Evolutionary conservation across 2,797 vertebrate genomes (phyloP).

Genomic region (Characodon lateralis): DNA sequence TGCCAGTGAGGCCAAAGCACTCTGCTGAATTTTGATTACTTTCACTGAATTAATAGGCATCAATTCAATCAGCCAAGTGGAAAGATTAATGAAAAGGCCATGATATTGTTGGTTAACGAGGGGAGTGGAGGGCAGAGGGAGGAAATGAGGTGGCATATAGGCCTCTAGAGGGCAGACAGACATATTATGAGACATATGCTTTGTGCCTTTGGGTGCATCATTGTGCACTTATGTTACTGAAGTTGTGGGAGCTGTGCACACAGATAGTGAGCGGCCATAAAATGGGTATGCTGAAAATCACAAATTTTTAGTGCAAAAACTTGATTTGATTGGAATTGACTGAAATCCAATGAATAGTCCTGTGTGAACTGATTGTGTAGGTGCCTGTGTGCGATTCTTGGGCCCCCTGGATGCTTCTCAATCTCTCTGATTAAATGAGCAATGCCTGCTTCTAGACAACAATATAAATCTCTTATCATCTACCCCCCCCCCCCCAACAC

Average conservation of each 20-base stretch:
- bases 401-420: slow-evolving; percentile 63
- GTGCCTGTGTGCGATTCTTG: slow-evolving; percentile 7
- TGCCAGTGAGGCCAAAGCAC: slow-evolving; percentile 40
- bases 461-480: slow-evolving; percentile 30
- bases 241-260: neutral
- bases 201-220: slow-evolving; percentile 24
- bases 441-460: slow-evolving; percentile 29
- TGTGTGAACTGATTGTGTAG: neutral
- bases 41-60: slow-evolving; percentile 40
- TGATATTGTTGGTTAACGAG: slow-evolving; percentile 54
- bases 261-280: neutral
- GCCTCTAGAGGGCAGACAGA: slow-evolving; percentile 54
- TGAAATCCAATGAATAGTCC: slow-evolving; percentile 1
- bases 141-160: slow-evolving; percentile 42
- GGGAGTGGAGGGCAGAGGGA: slow-evolving; percentile 41
- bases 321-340: neutral
- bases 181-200: slow-evolving; percentile 61
- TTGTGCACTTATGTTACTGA: slow-evolving; percentile 3
- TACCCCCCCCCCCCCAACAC: no score
- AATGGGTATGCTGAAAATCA: neutral
- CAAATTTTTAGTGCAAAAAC: neutral
- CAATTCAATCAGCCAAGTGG: slow-evolving; percentile 52
- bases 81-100: slow-evolving; percentile 47
- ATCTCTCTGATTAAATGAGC: slow-evolving; percentile 63
- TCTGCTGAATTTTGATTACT: slow-evolving; percentile 48